A percentile compares a stretch with the other conserved stretches of the same genome.
These are phyloP conservation scores for Amblyteles armatorius DNA, from an alignment of 2,888 invertebrate species.

Conservation along the genomic window DNA sequence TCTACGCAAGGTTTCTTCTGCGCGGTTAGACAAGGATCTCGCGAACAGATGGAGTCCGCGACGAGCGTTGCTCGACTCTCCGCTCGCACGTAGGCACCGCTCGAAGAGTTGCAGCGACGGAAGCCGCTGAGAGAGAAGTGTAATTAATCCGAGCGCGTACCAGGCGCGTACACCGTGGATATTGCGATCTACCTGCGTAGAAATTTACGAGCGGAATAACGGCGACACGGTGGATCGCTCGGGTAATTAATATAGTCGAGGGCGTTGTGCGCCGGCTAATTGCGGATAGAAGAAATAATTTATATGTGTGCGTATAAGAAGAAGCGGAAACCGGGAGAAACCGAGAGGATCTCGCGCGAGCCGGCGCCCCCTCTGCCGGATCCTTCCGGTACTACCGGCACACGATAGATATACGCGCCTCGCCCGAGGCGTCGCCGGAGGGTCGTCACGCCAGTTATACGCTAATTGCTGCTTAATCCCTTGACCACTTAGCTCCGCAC, in stretches of 20 bases:
- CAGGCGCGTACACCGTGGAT: neutral
- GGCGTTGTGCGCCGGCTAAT: constrained; percentile 51
- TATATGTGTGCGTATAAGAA: neutral
- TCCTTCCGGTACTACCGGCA: constrained; percentile 20
- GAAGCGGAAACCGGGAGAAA: constrained; percentile 38
- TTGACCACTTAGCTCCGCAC: constrained; percentile 34
- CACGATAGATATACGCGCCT: neutral
- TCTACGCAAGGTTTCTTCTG: neutral
- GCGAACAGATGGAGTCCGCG: neutral
- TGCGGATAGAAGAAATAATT: constrained; percentile 21
- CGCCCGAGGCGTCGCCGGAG: constrained; percentile 8
- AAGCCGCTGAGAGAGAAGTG: constrained; percentile 1
- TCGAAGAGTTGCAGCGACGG: neutral
- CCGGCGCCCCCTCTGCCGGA: constrained; percentile 24
- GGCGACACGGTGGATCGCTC: constrained; percentile 58
- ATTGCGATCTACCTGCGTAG: neutral
- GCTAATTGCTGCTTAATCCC: constrained; percentile 54
- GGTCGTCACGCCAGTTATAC: constrained; percentile 50
- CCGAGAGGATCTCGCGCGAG: constrained; percentile 40
- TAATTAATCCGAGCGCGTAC: constrained; percentile 27
- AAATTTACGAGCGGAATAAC: constrained; percentile 61
- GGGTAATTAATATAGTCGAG: constrained; percentile 53
- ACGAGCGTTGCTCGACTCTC: neutral
- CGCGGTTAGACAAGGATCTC: neutral
- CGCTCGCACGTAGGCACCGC: neutral